Base-by-base conservation (phyloP, 2,113 vertebrate genomes). In the Myotis davidii region DNA sequence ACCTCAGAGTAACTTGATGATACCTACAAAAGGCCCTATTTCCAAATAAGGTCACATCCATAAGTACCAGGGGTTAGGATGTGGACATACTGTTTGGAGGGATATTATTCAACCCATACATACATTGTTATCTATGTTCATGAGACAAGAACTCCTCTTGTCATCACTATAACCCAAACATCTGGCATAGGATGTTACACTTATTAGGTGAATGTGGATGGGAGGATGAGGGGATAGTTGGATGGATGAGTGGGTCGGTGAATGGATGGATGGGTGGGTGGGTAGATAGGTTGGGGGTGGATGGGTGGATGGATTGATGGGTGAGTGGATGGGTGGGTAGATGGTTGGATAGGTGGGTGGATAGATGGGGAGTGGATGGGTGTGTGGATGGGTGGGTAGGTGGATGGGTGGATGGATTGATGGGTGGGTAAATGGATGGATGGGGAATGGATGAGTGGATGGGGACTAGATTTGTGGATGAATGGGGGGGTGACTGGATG, bases 401-500 rank as follows among this genome's bases (percentile, higher is more conserved):
- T 29, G 16, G 12, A 0, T 8, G 16, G 29, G 1, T 6, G 16
- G 42, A 0, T 5, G 13, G 13, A 0, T 39, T 1, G 25, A 1
- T 10, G 11, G 18, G 37, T n/a, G n/a, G 12, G 5, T 72, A 25
- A 23, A 2, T 52, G 14, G 13, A 0, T 12, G 14, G 17, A 12
- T 4, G 2, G 45, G 20, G 16, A 37, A 0, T 73, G 9, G 42
- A 1, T 29, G 7, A 13, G 13, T 56, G 61, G 4, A 0, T 52
- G 5, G 10, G 2, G 39, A 39, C 4, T 39, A 39, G 39, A 39
- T 39, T 39, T 39, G 37, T 39, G 4, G 5, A 1, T 29, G 6
- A 10, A 0, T 29, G 1, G 6, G 5, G 2, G 0, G 37, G 37
- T 39, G 37, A 4, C 37, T 39, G 4, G 5, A 1, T 29, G 6